Conservation (phyloP, 2,113 vertebrate species). For the Ammodytes dubius region DNA sequence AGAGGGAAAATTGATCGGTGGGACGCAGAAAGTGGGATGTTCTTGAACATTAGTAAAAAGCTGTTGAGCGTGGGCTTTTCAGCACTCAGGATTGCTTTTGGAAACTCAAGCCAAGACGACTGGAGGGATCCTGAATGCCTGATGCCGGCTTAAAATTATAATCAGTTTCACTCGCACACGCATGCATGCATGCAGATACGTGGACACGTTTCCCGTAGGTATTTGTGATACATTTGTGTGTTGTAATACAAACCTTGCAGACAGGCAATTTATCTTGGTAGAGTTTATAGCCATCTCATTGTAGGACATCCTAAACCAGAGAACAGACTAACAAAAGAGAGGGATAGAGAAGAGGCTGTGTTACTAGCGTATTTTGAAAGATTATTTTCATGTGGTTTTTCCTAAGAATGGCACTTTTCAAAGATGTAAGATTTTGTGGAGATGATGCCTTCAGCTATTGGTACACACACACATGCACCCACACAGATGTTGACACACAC, state of each 20-base stretch:
- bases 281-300: constrained; percentile 6
- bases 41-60: constrained; percentile 43
- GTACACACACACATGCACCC: constrained; percentile 26
- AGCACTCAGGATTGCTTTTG: constrained; percentile 25
- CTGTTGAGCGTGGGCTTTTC: constrained; percentile 44
- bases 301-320: neutral
- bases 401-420: constrained; percentile 32
- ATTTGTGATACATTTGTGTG: neutral
- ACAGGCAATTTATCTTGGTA: too few relatives aligned
- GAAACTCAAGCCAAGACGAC: constrained; percentile 5
- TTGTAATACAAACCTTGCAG: neutral
- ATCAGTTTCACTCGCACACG: neutral
- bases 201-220: neutral
- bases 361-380: constrained; percentile 20
- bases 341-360: neutral
- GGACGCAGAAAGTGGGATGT: constrained; percentile 41
- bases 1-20: constrained; percentile 51
- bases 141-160: constrained; percentile 17
- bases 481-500: constrained; percentile 8
- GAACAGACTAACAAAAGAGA: constrained; percentile 2
- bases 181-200: neutral
- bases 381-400: constrained; percentile 37
- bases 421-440: constrained; percentile 6
- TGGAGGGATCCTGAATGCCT: constrained; percentile 13
- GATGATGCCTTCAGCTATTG: constrained; percentile 51